These are phyloP conservation scores for Pitangus sulphuratus DNA, from an alignment of 2,797 vertebrate species.

Conservation along the genomic window DNA sequence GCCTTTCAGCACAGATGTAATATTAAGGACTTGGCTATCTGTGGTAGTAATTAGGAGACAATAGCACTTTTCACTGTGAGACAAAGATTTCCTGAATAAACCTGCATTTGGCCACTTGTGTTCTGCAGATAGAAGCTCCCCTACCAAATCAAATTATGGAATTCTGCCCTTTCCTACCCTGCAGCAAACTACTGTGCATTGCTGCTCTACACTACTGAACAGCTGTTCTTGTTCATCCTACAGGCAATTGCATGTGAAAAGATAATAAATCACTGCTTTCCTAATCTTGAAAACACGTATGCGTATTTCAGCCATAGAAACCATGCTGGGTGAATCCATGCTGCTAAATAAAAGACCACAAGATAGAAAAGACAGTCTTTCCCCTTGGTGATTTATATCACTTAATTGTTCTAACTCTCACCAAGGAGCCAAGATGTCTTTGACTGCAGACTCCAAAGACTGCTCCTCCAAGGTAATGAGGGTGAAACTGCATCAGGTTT, in stretches of 20 bases:
- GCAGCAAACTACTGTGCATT: slow-evolving; percentile 34
- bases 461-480: neutral
- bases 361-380: neutral
- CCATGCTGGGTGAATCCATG: neutral
- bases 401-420: neutral
- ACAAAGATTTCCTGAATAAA: slow-evolving; percentile 43
- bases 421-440: neutral
- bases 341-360: neutral
- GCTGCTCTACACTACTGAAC: slow-evolving; percentile 37
- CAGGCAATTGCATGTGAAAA: slow-evolving; percentile 53
- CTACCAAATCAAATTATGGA: slow-evolving; percentile 40
- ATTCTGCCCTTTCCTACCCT: slow-evolving; percentile 40
- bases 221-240: slow-evolving; percentile 60
- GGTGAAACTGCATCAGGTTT: neutral
- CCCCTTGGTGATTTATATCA: neutral
- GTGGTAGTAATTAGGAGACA: slow-evolving; percentile 35
- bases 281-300: slow-evolving; percentile 1
- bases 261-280: slow-evolving; percentile 57
- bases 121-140: slow-evolving; percentile 6
- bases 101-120: slow-evolving; percentile 12
- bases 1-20: slow-evolving; percentile 15
- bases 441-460: neutral
- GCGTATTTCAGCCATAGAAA: neutral
- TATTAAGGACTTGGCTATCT: slow-evolving; percentile 6
- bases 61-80: slow-evolving; percentile 30